These are phyloP conservation scores for Julus scandinavius DNA, from an alignment of 2,888 invertebrate species.

Conservation along the genomic window DNA sequence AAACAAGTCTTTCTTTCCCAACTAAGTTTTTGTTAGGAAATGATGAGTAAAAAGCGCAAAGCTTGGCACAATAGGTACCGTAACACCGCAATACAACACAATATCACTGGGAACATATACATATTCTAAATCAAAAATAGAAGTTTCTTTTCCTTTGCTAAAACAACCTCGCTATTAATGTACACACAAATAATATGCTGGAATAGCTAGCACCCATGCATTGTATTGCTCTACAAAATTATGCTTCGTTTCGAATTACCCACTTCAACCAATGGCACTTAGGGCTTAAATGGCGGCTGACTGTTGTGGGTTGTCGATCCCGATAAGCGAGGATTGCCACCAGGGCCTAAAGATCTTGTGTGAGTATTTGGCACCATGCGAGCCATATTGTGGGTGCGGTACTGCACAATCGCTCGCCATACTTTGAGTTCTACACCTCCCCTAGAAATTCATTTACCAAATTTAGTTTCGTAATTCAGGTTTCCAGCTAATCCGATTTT, in stretches of 20 bases:
- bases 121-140: not conserved
- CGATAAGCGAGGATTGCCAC: constrained; percentile 33
- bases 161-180: constrained; percentile 5
- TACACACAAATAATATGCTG: constrained; percentile 40
- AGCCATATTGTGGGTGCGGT: constrained; percentile 60
- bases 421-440: constrained; percentile 85
- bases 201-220: constrained; percentile 40
- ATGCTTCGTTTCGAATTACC: not conserved
- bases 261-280: constrained; percentile 24
- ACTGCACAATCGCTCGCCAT: constrained; percentile 81
- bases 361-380: constrained; percentile 50
- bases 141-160: not conserved
- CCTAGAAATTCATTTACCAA: constrained; percentile 66
- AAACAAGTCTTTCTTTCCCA: not conserved
- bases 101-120: constrained; percentile 28
- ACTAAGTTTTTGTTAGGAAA: not conserved
- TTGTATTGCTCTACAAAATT: constrained; percentile 43
- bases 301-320: not conserved
- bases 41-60: not conserved
- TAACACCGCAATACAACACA: constrained; percentile 35
- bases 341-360: constrained; percentile 38
- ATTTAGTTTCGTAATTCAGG: not conserved
- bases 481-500: not conserved
- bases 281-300: constrained; percentile 27
- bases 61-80: not conserved